Base-by-base conservation (phyloP, 2,888 invertebrate species). In the Syritta pipiens region DNA sequence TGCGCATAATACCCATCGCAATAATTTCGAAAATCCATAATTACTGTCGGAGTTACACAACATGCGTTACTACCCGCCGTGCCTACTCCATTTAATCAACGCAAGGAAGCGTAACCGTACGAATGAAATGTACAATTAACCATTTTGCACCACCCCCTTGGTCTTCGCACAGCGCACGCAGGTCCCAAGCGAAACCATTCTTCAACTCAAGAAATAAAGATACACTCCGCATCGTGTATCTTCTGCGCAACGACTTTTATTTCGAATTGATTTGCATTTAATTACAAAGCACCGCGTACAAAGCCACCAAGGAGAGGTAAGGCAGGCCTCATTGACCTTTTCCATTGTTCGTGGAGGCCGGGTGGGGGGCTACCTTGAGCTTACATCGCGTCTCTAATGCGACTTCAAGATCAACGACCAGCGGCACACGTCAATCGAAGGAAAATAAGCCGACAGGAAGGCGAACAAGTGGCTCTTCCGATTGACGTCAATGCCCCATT, bases 351-450 rank as follows among this genome's bases (percentile, higher is more conserved):
- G n/a, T n/a, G n/a, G n/a, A n/a, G n/a, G n/a, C n/a, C n/a, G n/a
- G n/a, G n/a, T n/a, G 17, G 10, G 6, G 37, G 37, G 32, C 59
- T 59, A 51, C 59, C 59, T 42, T 44, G 51, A 51, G 42, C 57
- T 32, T 10, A 37, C 37, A 37, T 17, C n/a, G 17, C 0, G 17
- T 3, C 17, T 17, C 37, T 22, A 57, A 57, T 42, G 19, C 30
- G 59, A 59, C 30, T 32, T 14, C 22, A 32, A 63, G 63, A 63
- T 63, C 51, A 63, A 51, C 40, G 63, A 51, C 60, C 60, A 60
- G 24, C 7, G 3, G 6, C 28, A 28, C 28, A 9, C 28, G 12
- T 12, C 35, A 12, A 1, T 12, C 14, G 32, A 32, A 9, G 9
- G 28, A 2, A 6, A 30, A 5, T 9, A 9, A 30, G 10, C 7